Percentiles rank a stretch among this genome's conserved stretches.
Conservation (phyloP, 2,888 invertebrate species). For the Tribolium freemani region DNA sequence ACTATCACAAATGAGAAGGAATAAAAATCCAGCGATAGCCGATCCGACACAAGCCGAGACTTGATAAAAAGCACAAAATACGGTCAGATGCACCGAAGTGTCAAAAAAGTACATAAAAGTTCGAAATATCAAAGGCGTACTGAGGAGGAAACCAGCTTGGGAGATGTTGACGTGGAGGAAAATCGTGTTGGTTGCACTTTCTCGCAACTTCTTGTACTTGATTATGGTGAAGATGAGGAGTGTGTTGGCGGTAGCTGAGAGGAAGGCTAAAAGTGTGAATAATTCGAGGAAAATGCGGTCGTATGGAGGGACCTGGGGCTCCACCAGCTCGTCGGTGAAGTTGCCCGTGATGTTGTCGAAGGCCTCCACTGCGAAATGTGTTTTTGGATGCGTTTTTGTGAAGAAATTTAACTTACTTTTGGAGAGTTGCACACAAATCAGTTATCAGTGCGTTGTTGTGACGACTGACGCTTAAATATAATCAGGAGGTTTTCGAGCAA, state of each 20-base stretch:
- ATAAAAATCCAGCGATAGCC: constrained; percentile 1
- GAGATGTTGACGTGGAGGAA: constrained; percentile 32
- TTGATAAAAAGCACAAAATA: constrained; percentile 20
- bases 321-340: not conserved
- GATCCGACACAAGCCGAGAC: not conserved
- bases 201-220: constrained; percentile 29
- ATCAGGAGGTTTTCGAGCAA: too few relatives aligned
- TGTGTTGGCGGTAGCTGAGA: constrained; percentile 10
- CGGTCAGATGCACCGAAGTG: not conserved
- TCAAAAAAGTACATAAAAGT: too few relatives aligned
- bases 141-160: constrained; percentile 20
- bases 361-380: not conserved
- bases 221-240: constrained; percentile 26
- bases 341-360: not conserved
- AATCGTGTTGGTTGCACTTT: constrained; percentile 21
- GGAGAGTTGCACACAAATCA: not conserved
- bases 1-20: constrained; percentile 22
- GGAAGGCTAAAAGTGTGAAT: constrained; percentile 10
- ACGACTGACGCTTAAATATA: too few relatives aligned
- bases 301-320: not conserved
- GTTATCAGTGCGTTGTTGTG: not conserved
- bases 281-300: constrained; percentile 28
- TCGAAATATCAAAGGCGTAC: constrained; percentile 5
- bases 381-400: too few relatives aligned
- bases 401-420: not conserved